These are phyloP conservation scores for Craterocephalus amniculus DNA, from an alignment of 2,797 vertebrate species.

Conservation along the genomic window DNA sequence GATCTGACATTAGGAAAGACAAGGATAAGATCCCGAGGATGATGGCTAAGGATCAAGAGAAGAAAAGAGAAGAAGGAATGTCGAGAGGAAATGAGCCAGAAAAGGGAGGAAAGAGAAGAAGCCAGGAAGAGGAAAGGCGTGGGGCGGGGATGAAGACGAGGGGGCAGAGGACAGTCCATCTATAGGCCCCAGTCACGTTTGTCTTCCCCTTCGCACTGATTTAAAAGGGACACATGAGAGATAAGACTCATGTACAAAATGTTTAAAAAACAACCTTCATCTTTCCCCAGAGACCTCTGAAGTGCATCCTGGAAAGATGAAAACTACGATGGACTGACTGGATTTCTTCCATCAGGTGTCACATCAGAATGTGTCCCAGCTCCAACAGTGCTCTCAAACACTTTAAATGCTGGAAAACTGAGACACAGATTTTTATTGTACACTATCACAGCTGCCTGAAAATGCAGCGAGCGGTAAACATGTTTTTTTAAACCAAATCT, in stretches of 20 bases:
- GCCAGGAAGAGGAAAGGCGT: constrained; percentile 37
- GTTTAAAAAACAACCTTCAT: too few species aligned
- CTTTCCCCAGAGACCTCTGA: neutral
- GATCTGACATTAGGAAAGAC: constrained; percentile 5
- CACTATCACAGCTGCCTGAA: too few species aligned
- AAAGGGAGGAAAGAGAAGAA: constrained; percentile 31
- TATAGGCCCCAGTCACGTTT: constrained; percentile 10
- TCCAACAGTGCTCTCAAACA: too few species aligned
- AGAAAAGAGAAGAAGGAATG: constrained; percentile 50
- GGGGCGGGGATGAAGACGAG: neutral
- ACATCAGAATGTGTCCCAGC: neutral
- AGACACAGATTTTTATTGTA: too few species aligned
- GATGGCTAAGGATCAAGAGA: constrained; percentile 39
- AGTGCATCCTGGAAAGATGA: neutral
- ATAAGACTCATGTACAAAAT: constrained; percentile 41
- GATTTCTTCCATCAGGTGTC: neutral
- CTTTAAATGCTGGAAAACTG: too few species aligned
- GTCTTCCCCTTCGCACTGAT: constrained; percentile 11
- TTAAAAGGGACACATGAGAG: constrained; percentile 36
- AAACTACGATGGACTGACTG: neutral
- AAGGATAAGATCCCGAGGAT: constrained; percentile 21
- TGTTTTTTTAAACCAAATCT: too few species aligned
- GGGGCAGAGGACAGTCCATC: constrained; percentile 17
- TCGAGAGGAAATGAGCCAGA: constrained; percentile 64
- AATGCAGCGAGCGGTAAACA: too few species aligned